Base-by-base conservation (phyloP, 2,113 vertebrate species). In the Sphaerodactylus townsendi region DNA sequence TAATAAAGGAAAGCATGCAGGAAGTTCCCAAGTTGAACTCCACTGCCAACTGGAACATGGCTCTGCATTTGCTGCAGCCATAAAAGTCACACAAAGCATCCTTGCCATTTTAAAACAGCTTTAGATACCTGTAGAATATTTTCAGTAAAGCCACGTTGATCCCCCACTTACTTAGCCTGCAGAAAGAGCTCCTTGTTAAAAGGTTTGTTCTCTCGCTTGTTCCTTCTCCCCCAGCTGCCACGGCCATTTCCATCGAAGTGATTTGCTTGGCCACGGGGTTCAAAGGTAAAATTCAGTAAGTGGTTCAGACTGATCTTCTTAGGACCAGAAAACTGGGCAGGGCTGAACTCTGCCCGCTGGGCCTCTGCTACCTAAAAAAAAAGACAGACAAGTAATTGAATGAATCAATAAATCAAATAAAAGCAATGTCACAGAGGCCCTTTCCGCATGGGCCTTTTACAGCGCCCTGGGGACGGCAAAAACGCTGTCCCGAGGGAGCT, bases 131-230 rank as follows among this genome's bases (percentile, higher is more conserved):
- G 5, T 44, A 44, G 19, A 30, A 37, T 7, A 21, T 37, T 71
- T 81, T 41, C 69, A 28, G 2, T 62, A 89, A 48, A 79, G 33
- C 79, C 84, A 81, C 4, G 0, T 9, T 53, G 30, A 74, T 78
- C 69, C 84, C 77, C 77, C 85, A 96, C 97, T 98, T 93, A 99
- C 99, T 99, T 99, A 93, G 99, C 99, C 96, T 99, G 99, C 81
- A 99, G 95, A 87, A 99, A 99, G 69, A 99, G 98, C 93, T 99
- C 99, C 96, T 99, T 99, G 95, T 98, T 99, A 94, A 99, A 99
- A 79, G 98, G 99, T 91, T 99, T 99, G 93, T 99, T 98, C 81
- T 98, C 98, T 98, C 99, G 99, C 88, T 98, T 99, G 97, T 99
- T 99, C 90, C 98, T 97, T 92, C 97, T 98, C 28, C 98, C 98